Evolutionary conservation across 1,140 invertebrate genomes (phyloP), one percentile per base, ranked within the genome.

Genomic region (Drosophila athabasca): DNA sequence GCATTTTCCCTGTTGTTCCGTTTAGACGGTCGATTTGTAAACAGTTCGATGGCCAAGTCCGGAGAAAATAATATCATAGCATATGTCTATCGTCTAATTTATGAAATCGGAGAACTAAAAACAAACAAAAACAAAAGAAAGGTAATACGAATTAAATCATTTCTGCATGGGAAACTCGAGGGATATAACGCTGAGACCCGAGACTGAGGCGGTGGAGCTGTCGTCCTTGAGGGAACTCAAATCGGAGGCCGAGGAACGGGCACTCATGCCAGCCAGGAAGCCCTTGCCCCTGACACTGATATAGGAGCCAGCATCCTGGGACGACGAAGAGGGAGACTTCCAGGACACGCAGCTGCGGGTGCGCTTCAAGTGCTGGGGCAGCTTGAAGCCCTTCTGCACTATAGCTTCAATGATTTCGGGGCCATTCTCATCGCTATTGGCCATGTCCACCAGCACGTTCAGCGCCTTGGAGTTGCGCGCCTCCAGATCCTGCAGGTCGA

Each of bases 381-480:
- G 43, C 48, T 89, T 82, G 5, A 91, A 4, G 3, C 90, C 90
- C 41, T 91, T 91, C 15, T 79, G 62, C 11, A 89, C 53, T 35
- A 91, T 61, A 24, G 59, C 67, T 29, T 74, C 45, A 41, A 90
- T 75, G 8, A 91, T 80, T 15, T 90, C 60, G 57, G 91, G 59
- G 9, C 84, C 76, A 76, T 81, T 67, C 78, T 74, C 62, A 51
- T 91, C 74, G 24, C 61, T 74, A 17, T 70, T 71, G 22, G 90
- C 77, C 59, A 93, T 80, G 49, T 93, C 92, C 6, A 77, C 55
- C 7, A 93, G 48, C 51, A 91, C 71, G 46, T 92, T 91, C 3
- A 93, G 53, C 0, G 84, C 90, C 59, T 77, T 87, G 11, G 77
- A 79, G 64, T 93, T 93, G 43, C 67, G 92, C 46, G 71, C 78